Percentiles rank a stretch among this genome's conserved stretches.
phyloP scores from a whole-genome alignment of 2,888 invertebrate species.

The Pseudanteris insignis region DNA sequence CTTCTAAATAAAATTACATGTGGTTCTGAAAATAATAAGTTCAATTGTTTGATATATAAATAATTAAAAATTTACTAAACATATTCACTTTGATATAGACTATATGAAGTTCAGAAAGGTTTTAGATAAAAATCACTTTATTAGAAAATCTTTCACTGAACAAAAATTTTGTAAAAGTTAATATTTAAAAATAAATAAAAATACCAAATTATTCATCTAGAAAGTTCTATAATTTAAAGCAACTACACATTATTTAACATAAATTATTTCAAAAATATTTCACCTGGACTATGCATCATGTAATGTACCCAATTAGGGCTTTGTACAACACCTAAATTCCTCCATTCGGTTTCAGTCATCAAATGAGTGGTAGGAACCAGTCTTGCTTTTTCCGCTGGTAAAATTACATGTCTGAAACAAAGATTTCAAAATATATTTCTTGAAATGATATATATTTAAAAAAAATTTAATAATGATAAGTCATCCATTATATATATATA shows the following conservation, averaged over 20 bases:
- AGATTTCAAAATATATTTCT: neutral
- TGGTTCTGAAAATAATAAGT: constrained; percentile 72
- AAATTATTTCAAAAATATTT: constrained; percentile 1
- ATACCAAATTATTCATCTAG: too few species aligned
- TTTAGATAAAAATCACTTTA: too few species aligned
- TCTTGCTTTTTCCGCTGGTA: constrained; percentile 85
- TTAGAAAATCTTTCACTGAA: too few species aligned
- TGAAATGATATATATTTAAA: too few species aligned
- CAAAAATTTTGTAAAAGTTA: neutral
- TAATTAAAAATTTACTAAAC: neutral
- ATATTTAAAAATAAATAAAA: too few species aligned
- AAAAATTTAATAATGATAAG: too few species aligned
- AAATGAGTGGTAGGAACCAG: constrained; percentile 88
- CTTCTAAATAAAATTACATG: constrained; percentile 85
- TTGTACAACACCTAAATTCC: constrained; percentile 93
- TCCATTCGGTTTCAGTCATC: constrained; percentile 95
- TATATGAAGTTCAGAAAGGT: too few species aligned
- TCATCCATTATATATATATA: too few species aligned
- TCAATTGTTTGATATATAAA: neutral
- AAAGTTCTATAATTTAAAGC: constrained; percentile 3
- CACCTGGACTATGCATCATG: constrained; percentile 87
- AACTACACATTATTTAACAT: constrained; percentile 1
- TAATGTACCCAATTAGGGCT: constrained; percentile 91
- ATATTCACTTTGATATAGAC: too few species aligned
- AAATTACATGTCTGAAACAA: constrained; percentile 81